A percentile compares a stretch with the other conserved stretches of the same genome.
phyloP scores from a whole-genome alignment of 2,888 invertebrate species.

The Lutraria lutraria region DNA sequence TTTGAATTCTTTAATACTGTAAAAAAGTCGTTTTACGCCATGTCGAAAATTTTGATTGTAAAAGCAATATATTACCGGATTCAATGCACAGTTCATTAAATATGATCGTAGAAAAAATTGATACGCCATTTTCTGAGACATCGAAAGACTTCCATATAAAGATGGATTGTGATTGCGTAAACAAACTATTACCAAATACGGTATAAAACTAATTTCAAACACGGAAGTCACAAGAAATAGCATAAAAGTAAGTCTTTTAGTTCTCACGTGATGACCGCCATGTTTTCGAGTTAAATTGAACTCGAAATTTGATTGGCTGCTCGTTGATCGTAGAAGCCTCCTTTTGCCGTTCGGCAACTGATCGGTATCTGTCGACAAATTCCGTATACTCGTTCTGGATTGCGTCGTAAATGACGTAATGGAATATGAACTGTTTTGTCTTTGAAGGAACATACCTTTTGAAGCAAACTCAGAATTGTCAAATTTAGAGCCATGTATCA shows the following conservation, averaged over 20 bases:
- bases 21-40: conserved; percentile 59
- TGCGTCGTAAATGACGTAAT: conserved; percentile 42
- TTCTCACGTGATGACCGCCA: conserved; percentile 64
- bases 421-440: conserved; percentile 54
- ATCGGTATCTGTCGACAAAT: conserved; percentile 33
- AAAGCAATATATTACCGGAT: conserved; percentile 67
- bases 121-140: conserved; percentile 61
- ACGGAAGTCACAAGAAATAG: conserved; percentile 65
- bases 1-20: conserved; percentile 51
- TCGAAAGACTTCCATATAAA: conserved; percentile 42
- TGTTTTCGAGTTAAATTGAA: conserved; percentile 59
- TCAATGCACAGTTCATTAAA: conserved; percentile 68
- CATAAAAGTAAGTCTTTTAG: conserved; percentile 64
- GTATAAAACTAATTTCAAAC: conserved; percentile 68
- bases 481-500: conserved; percentile 47
- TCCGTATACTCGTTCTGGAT: conserved; percentile 42
- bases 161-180: conserved; percentile 52
- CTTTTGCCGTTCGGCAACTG: conserved; percentile 19
- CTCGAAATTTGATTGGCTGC: conserved; percentile 62
- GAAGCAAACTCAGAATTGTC: conserved; percentile 34
- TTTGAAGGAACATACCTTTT: conserved; percentile 50
- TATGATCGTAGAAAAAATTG: conserved; percentile 65
- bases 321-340: conserved; percentile 44
- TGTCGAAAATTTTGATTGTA: conserved; percentile 68
- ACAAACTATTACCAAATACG: conserved; percentile 62